Conservation (phyloP, 2,113 vertebrate genomes). For the Trogon surrucura region DNA sequence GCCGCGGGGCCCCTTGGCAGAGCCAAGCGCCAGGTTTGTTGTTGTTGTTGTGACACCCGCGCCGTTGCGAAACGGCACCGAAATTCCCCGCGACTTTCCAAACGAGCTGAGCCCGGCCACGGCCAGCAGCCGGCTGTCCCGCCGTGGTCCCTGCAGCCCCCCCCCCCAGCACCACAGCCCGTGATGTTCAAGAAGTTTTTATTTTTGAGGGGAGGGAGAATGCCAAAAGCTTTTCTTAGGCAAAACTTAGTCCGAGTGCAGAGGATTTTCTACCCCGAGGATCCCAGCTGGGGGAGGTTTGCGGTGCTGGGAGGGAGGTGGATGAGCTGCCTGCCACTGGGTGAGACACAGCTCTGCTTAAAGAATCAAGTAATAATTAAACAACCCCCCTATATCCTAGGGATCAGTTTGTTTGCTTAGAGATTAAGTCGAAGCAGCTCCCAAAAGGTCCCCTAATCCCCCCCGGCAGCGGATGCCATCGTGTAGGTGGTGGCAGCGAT, state of each 20-base stretch:
- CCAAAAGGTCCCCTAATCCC: not conserved
- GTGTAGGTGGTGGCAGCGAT: not conserved
- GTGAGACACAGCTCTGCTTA: not conserved
- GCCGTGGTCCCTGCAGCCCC: not conserved
- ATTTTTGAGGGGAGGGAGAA: not conserved
- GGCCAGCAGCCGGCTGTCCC: accelerated
- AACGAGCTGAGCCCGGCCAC: not conserved
- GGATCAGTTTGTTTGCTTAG: conserved; percentile 16
- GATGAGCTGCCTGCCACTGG: not conserved
- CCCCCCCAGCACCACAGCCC: accelerated
- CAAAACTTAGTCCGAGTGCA: accelerated
- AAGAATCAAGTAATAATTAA: not conserved
- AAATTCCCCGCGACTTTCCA: not conserved
- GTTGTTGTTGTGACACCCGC: not conserved
- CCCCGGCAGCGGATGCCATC: not conserved
- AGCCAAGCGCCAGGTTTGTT: not conserved
- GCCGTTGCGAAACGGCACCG: conserved; percentile 5
- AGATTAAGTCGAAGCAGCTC: not conserved
- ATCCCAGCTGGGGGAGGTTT: accelerated
- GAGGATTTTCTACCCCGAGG: not conserved
- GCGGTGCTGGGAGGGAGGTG: too few species aligned
- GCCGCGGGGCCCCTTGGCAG: not conserved
- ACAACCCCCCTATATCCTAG: not conserved
- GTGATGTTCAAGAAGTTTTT: accelerated
- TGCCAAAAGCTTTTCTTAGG: not conserved